A percentile compares a stretch with the other conserved stretches of the same genome.
Conservation (phyloP, 2,797 vertebrate species). For the Australoheros facetus region DNA sequence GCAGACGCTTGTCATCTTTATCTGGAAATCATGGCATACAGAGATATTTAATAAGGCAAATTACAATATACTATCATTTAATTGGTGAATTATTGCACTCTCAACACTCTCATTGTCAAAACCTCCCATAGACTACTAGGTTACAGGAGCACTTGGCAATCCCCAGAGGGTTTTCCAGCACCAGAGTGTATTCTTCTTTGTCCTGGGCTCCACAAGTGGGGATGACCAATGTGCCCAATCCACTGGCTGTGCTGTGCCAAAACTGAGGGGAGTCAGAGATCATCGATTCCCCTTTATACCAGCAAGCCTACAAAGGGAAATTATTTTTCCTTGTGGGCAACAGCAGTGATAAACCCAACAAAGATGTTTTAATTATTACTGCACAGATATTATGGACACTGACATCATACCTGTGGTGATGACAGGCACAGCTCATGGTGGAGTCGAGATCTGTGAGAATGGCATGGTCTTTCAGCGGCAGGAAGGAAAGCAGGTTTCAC, state of each 20-base stretch:
- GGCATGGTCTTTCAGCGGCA: constrained; percentile 67
- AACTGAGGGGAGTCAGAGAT: constrained; percentile 66
- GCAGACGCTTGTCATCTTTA: constrained; percentile 73
- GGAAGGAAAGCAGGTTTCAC: constrained; percentile 68
- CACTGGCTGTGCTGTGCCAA: constrained; percentile 71
- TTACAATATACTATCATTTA: neutral
- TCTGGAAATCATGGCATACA: constrained; percentile 58
- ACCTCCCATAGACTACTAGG: constrained; percentile 65
- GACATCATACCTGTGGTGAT: constrained; percentile 32
- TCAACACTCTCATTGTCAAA: neutral
- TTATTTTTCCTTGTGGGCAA: neutral
- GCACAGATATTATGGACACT: neutral
- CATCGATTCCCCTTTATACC: constrained; percentile 59
- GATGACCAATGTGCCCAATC: constrained; percentile 69
- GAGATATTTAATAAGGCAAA: neutral
- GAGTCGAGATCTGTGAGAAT: constrained; percentile 62
- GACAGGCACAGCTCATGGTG: constrained; percentile 76
- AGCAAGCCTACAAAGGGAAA: constrained; percentile 44
- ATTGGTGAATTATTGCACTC: neutral
- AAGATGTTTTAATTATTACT: neutral
- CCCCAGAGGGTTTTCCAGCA: constrained; percentile 75
- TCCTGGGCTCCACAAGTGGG: constrained; percentile 70
- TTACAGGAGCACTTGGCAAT: constrained; percentile 68
- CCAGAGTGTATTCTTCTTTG: constrained; percentile 60
- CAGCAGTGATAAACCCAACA: neutral